Evolutionary conservation across 2,113 vertebrate genomes (phyloP), one percentile per base, ranked within the genome.

Genomic region (Bufo gargarizans): DNA sequence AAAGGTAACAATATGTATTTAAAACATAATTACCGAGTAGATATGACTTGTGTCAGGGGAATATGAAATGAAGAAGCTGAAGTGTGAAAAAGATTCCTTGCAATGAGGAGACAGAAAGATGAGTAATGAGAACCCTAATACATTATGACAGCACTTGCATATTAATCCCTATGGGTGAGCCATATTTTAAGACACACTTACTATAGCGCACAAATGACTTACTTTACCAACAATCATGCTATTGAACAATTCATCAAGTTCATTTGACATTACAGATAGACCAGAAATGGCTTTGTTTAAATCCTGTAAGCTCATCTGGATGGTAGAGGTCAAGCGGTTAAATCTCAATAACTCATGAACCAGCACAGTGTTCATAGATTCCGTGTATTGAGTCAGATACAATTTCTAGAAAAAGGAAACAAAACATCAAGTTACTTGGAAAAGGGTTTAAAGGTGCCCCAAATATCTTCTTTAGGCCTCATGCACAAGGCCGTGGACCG

Each of bases 181-280:
- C 71, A 78, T 78, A 89, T 84, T 89, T 83, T 84, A 72, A 78
- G 82, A 50, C 55, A 67, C 74, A 50, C 61, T 84, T 84, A 78
- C 81, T 84, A 83, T 45, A 84, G 81, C 49, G 77, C 72, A 45
- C 72, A 88, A 88, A 88, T 88, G 58, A 88, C 87, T 88, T 79
- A 91, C 90, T 84, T 91, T 91, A 86, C 89, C 90, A 55, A 91
- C 87, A 85, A 89, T 89, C 65, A 91, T 86, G 80, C 89, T 89
- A 82, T 81, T 89, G 85, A 87, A 89, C 84, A 89, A 89, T 81
- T 90, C 90, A 78, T 91, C 90, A 49, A 90, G 89, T 77, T 91
- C 85, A 74, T 69, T 81, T 61, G 90, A 90, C 87, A 90, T 84
- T 74, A 90, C 87, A 47, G 87, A 82, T 47, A 89, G 87, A 17